phyloP scores from a whole-genome alignment of 2,797 vertebrate genomes.

The Danio kyathit region DNA sequence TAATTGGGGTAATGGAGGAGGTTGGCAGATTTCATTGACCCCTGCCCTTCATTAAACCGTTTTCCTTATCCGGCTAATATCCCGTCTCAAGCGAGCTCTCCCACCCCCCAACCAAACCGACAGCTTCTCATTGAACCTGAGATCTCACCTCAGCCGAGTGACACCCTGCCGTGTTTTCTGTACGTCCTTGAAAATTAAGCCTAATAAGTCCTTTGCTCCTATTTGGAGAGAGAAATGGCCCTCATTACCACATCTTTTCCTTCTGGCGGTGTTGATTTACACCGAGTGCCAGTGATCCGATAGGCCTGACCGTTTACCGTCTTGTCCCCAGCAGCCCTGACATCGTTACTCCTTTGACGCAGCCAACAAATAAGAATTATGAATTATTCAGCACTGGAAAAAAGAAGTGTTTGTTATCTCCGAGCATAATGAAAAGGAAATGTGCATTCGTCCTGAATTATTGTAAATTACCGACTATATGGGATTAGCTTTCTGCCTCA shows the following conservation, averaged over 20 bases:
- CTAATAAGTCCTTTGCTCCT: slow-evolving; percentile 67
- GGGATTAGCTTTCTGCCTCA: slow-evolving; percentile 64
- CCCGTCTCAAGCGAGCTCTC: slow-evolving; percentile 81
- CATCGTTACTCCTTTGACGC: background rate
- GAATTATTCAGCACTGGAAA: slow-evolving; percentile 64
- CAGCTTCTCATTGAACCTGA: slow-evolving; percentile 80
- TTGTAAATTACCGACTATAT: slow-evolving; percentile 65
- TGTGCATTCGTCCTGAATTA: slow-evolving; percentile 62
- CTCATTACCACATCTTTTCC: slow-evolving; percentile 53
- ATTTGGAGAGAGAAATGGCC: slow-evolving; percentile 61
- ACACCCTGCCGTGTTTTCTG: slow-evolving; percentile 70
- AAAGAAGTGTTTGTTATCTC: slow-evolving; percentile 55
- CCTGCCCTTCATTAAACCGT: slow-evolving; percentile 65
- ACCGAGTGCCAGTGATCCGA: slow-evolving; percentile 36
- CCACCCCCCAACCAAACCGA: slow-evolving; percentile 81
- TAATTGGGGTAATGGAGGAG: slow-evolving; percentile 67
- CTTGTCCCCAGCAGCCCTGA: slow-evolving; percentile 26
- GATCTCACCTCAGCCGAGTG: slow-evolving; percentile 80
- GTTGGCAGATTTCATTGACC: slow-evolving; percentile 63
- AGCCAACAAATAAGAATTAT: slow-evolving; percentile 51
- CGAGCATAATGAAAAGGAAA: slow-evolving; percentile 62
- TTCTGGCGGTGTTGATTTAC: slow-evolving; percentile 36
- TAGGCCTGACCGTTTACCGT: slow-evolving; percentile 31
- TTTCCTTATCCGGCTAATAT: slow-evolving; percentile 85
- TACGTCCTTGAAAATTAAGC: slow-evolving; percentile 62